Percentiles rank a stretch among this genome's conserved stretches.
Evolutionary conservation across 35 echinoderm and acorn worm genomes (phyloP).

Genomic region (Heliocidaris erythrogramma): DNA sequence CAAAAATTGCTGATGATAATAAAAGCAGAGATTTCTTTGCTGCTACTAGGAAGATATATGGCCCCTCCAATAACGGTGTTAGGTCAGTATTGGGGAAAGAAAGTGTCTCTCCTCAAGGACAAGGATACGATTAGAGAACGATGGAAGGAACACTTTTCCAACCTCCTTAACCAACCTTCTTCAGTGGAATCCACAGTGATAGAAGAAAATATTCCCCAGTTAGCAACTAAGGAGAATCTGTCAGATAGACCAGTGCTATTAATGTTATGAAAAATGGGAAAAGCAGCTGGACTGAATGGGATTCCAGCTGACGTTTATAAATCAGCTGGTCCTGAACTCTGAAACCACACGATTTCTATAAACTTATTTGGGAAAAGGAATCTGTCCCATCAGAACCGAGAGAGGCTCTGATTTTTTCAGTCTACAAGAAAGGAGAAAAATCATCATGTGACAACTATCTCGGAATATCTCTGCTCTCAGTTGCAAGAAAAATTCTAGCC

Average conservation of each 20-base stretch:
- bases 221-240: background rate
- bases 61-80: background rate
- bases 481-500: too few relatives aligned
- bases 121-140: background rate
- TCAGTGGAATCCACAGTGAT: background rate
- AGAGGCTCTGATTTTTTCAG: background rate
- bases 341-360: conserved; percentile 14
- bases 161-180: background rate
- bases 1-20: conserved; percentile 4
- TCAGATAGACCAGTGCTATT: conserved; percentile 24
- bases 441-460: background rate
- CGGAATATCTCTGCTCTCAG: too few relatives aligned
- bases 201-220: background rate
- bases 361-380: background rate
- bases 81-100: background rate
- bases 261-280: conserved; percentile 30
- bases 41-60: background rate
- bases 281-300: background rate
- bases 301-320: conserved; percentile 24
- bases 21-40: conserved; percentile 9
- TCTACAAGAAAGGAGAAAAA: background rate
- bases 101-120: background rate
- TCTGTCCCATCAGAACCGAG: background rate
- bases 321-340: conserved; percentile 4
- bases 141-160: background rate